Evolutionary conservation across 1,140 invertebrate species (phyloP).

Genomic region (Tetranychus urticae): DNA sequence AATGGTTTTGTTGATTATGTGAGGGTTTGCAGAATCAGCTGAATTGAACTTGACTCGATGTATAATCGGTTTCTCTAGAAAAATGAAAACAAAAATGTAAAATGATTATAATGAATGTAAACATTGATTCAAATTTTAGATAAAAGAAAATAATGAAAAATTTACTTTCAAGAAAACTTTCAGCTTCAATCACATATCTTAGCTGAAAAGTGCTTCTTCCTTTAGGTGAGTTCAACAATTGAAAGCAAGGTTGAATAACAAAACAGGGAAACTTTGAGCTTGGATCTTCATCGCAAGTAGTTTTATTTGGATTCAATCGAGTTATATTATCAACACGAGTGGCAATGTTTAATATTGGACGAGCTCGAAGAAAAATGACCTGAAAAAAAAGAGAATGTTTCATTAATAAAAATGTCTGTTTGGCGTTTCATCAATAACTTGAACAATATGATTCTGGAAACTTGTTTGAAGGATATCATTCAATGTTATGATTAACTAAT

Average conservation of each 20-base stretch:
- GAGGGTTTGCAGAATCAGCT: constrained; percentile 15
- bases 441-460: too few relatives aligned
- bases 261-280: constrained; percentile 51
- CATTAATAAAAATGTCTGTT: neutral
- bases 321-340: constrained; percentile 27
- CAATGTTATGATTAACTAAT: neutral
- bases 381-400: neutral
- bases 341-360: constrained; percentile 58
- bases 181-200: constrained; percentile 52
- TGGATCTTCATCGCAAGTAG: constrained; percentile 39
- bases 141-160: neutral
- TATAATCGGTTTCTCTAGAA: neutral
- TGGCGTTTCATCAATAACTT: too few relatives aligned
- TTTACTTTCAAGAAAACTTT: constrained; percentile 38
- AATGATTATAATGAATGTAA: neutral
- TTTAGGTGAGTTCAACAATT: constrained; percentile 30
- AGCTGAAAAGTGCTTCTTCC: constrained; percentile 9
- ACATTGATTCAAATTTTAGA: too few relatives aligned
- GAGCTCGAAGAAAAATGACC: constrained; percentile 25
- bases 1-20: constrained; percentile 18
- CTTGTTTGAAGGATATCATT: neutral
- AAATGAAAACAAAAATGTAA: neutral
- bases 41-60: constrained; percentile 42
- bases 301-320: constrained; percentile 52
- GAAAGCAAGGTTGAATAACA: constrained; percentile 61